These are phyloP conservation scores for Ficedula albicollis DNA, from an alignment of 2,797 vertebrate species.

Conservation along the genomic window DNA sequence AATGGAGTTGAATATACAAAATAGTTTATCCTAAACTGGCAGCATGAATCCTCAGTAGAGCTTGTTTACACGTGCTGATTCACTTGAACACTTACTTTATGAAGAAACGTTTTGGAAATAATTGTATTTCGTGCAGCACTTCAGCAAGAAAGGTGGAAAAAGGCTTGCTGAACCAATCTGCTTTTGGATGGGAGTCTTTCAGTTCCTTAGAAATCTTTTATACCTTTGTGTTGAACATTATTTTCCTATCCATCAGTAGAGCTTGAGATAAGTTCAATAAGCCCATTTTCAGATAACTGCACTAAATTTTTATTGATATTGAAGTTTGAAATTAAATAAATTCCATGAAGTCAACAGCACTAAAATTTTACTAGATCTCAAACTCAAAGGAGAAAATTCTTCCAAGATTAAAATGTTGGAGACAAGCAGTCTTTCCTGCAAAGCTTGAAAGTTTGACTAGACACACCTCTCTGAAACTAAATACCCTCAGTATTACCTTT, in stretches of 20 bases:
- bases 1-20: slow-evolving; percentile 63
- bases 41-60: slow-evolving; percentile 57
- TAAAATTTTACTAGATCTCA: neutral
- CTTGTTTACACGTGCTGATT: slow-evolving; percentile 66
- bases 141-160: slow-evolving; percentile 41
- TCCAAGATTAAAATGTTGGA: neutral
- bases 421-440: neutral
- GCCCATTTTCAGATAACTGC: neutral
- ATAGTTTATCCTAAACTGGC: slow-evolving; percentile 65
- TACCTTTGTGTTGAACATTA: neutral
- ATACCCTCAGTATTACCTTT: neutral
- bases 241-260: neutral
- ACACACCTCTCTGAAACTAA: neutral
- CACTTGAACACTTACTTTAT: slow-evolving; percentile 65
- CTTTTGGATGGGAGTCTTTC: neutral
- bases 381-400: neutral
- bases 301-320: neutral
- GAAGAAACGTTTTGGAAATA: slow-evolving; percentile 55
- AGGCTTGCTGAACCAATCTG: slow-evolving; percentile 16
- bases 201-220: neutral
- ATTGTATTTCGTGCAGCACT: slow-evolving; percentile 59
- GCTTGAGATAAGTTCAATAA: neutral
- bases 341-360: neutral
- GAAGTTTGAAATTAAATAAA: neutral
- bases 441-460: neutral